phyloP scores from a whole-genome alignment of 2,888 invertebrate species.

The Leptura quadrifasciata region DNA sequence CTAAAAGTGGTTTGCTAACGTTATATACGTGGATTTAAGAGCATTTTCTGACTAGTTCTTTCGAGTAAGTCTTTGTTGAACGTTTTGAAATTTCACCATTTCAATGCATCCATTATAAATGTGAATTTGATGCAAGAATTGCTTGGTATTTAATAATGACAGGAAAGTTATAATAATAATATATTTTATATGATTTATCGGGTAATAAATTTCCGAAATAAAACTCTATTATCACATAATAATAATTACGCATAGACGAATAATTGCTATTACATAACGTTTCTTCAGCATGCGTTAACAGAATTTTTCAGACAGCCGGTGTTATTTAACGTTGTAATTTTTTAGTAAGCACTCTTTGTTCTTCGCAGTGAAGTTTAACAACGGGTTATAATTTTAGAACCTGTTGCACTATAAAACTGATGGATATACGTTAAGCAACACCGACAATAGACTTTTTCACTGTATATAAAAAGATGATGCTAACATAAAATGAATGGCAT shows the following conservation, averaged over 20 bases:
- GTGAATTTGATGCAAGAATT: not conserved
- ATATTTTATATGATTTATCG: slow-evolving; percentile 13
- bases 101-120: no score
- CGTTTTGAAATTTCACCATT: no score
- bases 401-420: not conserved
- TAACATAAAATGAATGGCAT: not conserved
- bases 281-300: not conserved
- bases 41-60: no score
- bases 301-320: not conserved
- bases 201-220: slow-evolving; percentile 16
- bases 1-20: no score
- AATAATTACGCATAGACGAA: not conserved
- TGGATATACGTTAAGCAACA: slow-evolving; percentile 7
- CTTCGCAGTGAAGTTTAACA: not conserved
- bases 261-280: not conserved
- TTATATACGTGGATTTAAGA: no score
- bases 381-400: slow-evolving; percentile 1
- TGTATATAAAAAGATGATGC: slow-evolving; percentile 3
- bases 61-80: no score
- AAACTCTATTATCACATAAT: not conserved
- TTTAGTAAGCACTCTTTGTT: slow-evolving; percentile 13
- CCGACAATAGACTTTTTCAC: not conserved
- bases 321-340: slow-evolving; percentile 5
- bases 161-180: not conserved
- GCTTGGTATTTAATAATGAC: not conserved